Percentiles rank a stretch among this genome's conserved stretches.
Conservation (phyloP, 2,113 vertebrate genomes). For the Recurvirostra avosetta region DNA sequence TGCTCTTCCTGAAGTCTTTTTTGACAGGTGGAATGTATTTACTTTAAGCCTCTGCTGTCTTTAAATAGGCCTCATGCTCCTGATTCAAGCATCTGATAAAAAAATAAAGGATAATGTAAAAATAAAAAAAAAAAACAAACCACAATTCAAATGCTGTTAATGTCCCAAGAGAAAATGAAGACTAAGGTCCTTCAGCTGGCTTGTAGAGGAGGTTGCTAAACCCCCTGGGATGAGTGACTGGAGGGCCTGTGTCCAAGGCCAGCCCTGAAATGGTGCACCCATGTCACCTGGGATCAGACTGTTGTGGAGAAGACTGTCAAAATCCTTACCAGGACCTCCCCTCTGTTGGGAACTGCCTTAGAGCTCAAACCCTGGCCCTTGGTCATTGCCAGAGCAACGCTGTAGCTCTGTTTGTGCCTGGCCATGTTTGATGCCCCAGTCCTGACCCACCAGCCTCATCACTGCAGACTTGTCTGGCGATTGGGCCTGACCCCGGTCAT, state of each 20-base stretch:
- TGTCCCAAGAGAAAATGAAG: not conserved
- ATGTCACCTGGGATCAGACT: no score
- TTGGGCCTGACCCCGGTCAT: fast-evolving
- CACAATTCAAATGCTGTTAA: not conserved
- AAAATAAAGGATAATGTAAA: not conserved
- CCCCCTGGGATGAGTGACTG: not conserved
- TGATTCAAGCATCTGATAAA: not conserved
- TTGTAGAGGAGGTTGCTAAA: not conserved
- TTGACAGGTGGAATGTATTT: not conserved
- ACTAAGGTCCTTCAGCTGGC: not conserved
- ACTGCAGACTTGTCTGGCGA: not conserved
- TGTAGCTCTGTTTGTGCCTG: not conserved
- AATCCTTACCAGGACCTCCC: not conserved
- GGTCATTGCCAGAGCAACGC: not conserved
- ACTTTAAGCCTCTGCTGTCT: not conserved
- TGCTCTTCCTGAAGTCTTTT: not conserved
- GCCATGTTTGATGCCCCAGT: not conserved
- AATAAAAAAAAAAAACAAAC: not conserved
- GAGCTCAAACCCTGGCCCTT: not conserved
- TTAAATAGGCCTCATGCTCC: not conserved
- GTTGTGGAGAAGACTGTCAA: not conserved
- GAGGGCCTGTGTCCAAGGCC: not conserved
- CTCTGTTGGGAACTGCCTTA: not conserved
- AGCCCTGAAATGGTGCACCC: not conserved
- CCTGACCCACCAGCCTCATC: not conserved